These are phyloP conservation scores for Styela plicata DNA, from an alignment of 23 tunicate species.

Conservation along the genomic window DNA sequence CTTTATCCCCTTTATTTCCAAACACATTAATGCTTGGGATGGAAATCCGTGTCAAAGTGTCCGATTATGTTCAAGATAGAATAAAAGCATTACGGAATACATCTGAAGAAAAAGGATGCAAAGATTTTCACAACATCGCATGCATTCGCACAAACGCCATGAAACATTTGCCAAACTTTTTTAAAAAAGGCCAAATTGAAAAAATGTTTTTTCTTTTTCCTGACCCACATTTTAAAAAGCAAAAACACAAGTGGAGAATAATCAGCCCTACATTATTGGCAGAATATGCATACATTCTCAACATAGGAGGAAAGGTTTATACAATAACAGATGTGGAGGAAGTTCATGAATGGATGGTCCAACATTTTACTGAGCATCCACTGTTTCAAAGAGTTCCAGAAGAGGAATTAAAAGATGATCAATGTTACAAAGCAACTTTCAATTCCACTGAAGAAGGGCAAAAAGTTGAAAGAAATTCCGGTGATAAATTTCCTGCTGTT, in stretches of 20 bases:
- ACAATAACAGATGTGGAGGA: slow-evolving; percentile 92
- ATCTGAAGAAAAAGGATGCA: background rate
- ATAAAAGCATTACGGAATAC: slow-evolving; percentile 62
- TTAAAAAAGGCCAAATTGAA: slow-evolving; percentile 77
- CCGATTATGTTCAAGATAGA: slow-evolving; percentile 87
- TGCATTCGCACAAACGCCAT: slow-evolving; percentile 96
- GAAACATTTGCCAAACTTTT: slow-evolving; percentile 97
- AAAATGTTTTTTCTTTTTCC: slow-evolving; percentile 96
- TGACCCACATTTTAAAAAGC: slow-evolving; percentile 96
- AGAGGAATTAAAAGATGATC: slow-evolving; percentile 44
- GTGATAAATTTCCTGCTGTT: slow-evolving; percentile 93
- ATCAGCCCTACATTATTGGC: slow-evolving; percentile 71
- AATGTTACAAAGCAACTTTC: slow-evolving; percentile 79
- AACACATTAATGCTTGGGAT: slow-evolving; percentile 69
- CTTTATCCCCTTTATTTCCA: slow-evolving; percentile 60
- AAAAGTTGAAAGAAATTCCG: slow-evolving; percentile 82
- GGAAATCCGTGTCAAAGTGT: slow-evolving; percentile 95
- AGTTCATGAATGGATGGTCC: slow-evolving; percentile 95
- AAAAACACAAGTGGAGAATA: slow-evolving; percentile 93
- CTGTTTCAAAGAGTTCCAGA: slow-evolving; percentile 73
- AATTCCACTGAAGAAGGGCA: slow-evolving; percentile 95
- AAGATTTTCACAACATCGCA: slow-evolving; percentile 61
- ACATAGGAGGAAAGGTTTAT: slow-evolving; percentile 52
- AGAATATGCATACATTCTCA: slow-evolving; percentile 84
- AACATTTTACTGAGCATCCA: slow-evolving; percentile 74